phyloP scores from a whole-genome alignment of 1,140 invertebrate genomes.

The Drosophila malerkotliana region DNA sequence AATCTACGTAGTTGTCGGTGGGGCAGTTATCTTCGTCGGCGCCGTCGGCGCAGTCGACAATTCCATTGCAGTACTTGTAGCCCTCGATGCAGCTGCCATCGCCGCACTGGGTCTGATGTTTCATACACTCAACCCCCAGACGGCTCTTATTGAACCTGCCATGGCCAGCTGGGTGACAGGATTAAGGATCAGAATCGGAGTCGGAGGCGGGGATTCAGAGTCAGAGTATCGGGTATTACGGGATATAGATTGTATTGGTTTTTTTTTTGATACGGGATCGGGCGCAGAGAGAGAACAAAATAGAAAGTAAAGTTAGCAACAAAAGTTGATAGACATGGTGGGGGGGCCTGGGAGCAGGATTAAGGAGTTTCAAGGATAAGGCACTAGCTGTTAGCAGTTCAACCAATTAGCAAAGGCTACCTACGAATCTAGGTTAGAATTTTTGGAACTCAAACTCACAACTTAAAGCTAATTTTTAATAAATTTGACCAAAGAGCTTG shows the following conservation, averaged over 20 bases:
- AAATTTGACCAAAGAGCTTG: slow-evolving; percentile 19
- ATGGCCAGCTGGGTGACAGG: slow-evolving; percentile 59
- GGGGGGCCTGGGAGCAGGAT: background rate
- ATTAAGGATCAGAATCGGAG: background rate
- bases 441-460: slow-evolving; percentile 1
- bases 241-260: slow-evolving; percentile 7
- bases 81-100: slow-evolving; percentile 88
- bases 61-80: slow-evolving; percentile 87
- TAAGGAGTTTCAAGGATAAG: background rate
- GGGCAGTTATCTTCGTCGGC: slow-evolving; percentile 89
- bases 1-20: slow-evolving; percentile 74
- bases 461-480: background rate
- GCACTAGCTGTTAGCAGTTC: slow-evolving; percentile 25
- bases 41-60: slow-evolving; percentile 87
- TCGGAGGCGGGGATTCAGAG: slow-evolving; percentile 21
- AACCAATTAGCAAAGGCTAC: slow-evolving; percentile 27
- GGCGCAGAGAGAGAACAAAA: slow-evolving; percentile 52
- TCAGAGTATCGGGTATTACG: slow-evolving; percentile 25
- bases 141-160: slow-evolving; percentile 76
- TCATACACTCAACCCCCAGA: slow-evolving; percentile 65
- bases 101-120: slow-evolving; percentile 86
- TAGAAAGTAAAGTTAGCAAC: slow-evolving; percentile 65
- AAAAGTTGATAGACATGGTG: slow-evolving; percentile 11
- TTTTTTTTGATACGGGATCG: slow-evolving; percentile 30
- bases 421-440: slow-evolving; percentile 18